Conservation (phyloP, 2,888 invertebrate genomes). For the Nomada fucata region DNA sequence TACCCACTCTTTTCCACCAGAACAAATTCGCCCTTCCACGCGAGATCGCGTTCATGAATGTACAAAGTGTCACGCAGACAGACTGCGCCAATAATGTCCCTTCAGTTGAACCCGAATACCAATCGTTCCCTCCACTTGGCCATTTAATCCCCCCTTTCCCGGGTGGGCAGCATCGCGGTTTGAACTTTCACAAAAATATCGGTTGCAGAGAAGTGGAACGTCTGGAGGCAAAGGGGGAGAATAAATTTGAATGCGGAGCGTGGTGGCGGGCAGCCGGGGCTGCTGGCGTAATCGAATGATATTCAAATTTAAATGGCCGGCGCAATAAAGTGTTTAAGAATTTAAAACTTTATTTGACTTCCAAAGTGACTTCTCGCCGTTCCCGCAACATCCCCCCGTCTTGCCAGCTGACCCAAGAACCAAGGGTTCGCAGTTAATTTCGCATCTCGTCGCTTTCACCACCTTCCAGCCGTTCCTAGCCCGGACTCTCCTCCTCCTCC, state of each 20-base stretch:
- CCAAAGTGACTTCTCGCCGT: constrained; percentile 67
- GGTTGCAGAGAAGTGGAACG: constrained; percentile 49
- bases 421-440: constrained; percentile 69
- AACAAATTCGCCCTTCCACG: no score
- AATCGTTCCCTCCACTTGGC: no score
- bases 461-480: constrained; percentile 29
- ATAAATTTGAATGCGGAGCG: constrained; percentile 71
- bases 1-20: not conserved
- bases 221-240: constrained; percentile 26
- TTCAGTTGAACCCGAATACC: no score
- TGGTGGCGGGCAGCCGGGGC: constrained; percentile 27
- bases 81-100: no score
- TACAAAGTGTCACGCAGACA: no score
- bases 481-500: not conserved
- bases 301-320: constrained; percentile 81
- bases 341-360: constrained; percentile 82
- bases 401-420: constrained; percentile 46
- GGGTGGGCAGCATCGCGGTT: not conserved
- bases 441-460: constrained; percentile 70
- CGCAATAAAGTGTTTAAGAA: constrained; percentile 81
- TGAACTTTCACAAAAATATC: not conserved
- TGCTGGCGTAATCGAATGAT: constrained; percentile 80
- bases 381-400: constrained; percentile 1
- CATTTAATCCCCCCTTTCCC: no score
- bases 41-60: no score